Conservation (phyloP, 2,797 vertebrate species). For the Coluber constrictor region DNA sequence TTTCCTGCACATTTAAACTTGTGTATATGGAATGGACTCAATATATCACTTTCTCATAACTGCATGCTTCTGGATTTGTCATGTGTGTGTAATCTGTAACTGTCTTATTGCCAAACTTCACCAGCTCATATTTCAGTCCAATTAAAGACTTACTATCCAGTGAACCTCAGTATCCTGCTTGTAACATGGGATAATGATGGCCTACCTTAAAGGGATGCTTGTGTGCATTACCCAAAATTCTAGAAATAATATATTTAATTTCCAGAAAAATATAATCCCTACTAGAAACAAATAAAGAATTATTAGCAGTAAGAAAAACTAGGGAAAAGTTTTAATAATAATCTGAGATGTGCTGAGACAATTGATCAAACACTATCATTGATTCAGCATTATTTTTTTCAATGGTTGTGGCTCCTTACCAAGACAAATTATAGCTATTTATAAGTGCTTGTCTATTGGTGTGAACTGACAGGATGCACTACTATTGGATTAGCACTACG, state of each 20-base stretch:
- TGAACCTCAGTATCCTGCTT: background rate
- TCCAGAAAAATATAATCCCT: background rate
- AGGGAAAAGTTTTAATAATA: background rate
- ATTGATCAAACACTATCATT: background rate
- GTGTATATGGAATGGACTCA: background rate
- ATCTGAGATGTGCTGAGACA: background rate
- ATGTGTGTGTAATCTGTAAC: background rate
- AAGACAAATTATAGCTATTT: slow-evolving; percentile 20
- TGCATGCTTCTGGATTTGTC: background rate
- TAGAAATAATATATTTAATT: background rate
- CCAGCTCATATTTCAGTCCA: background rate
- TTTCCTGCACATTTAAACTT: background rate
- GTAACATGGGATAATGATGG: background rate
- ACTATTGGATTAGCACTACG: slow-evolving; percentile 12
- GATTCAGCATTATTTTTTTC: slow-evolving; percentile 16
- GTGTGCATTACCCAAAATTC: background rate
- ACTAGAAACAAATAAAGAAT: background rate
- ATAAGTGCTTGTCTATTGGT: slow-evolving; percentile 15
- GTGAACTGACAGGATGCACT: background rate
- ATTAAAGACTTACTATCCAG: background rate
- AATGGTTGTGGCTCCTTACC: slow-evolving; percentile 24
- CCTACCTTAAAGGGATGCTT: background rate
- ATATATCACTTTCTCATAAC: background rate
- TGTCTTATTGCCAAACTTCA: background rate
- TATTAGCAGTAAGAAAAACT: background rate